These are phyloP conservation scores for Paedocypris sp. DNA, from an alignment of 2,113 vertebrate genomes.

Conservation along the genomic window DNA sequence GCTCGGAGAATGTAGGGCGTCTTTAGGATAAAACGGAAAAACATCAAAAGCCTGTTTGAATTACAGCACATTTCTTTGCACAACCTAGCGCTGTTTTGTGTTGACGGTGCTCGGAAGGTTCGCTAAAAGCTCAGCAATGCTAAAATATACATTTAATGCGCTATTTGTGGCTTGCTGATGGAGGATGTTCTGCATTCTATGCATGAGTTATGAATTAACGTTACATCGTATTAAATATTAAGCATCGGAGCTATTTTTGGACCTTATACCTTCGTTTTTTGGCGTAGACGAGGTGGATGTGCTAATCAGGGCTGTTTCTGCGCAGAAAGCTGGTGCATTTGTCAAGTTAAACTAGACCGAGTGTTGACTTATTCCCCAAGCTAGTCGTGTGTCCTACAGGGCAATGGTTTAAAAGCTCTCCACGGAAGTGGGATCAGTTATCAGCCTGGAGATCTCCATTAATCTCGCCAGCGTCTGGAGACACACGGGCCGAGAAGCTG, in stretches of 20 bases:
- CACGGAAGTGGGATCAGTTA: neutral
- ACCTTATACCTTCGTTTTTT: constrained; percentile 18
- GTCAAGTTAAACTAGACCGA: neutral
- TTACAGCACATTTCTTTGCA: neutral
- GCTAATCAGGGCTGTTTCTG: constrained; percentile 35
- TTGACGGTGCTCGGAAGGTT: neutral
- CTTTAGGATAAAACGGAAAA: neutral
- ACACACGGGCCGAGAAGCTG: neutral
- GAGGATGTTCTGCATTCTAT: neutral
- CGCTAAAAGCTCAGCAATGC: neutral
- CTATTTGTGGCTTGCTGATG: neutral
- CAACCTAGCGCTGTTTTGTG: neutral
- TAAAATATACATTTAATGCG: neutral
- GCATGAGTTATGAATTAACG: neutral
- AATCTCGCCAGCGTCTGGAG: neutral
- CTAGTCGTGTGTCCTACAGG: neutral
- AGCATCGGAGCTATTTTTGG: constrained; percentile 31
- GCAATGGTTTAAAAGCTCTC: neutral
- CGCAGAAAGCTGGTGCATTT: neutral
- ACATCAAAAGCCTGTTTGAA: no score
- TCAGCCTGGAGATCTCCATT: neutral
- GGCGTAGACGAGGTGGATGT: constrained; percentile 46
- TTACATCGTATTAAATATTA: constrained; percentile 40
- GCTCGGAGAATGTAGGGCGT: neutral
- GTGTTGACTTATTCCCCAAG: neutral